Conservation (phyloP, 1,140 invertebrate species). For the roundworm (Caenorhabditis elegans) region DNA sequence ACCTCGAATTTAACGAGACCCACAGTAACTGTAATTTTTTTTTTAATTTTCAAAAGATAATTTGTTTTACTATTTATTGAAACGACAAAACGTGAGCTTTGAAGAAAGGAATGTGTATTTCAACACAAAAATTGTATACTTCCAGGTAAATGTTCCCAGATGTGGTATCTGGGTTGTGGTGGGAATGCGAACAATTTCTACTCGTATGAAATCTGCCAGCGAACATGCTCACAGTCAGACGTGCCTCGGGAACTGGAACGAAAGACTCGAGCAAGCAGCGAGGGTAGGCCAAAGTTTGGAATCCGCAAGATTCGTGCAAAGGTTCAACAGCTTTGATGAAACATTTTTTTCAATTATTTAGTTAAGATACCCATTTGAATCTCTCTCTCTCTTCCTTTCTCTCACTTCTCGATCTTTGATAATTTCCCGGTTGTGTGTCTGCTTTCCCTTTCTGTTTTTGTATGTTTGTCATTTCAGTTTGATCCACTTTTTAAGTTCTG, state of each 20-base stretch:
- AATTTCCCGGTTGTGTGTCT: neutral
- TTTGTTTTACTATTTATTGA: no score
- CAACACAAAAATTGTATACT: no score
- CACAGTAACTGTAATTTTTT: no score
- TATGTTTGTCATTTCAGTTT: slow-evolving; percentile 30
- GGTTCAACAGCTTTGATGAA: neutral
- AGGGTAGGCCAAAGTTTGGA: slow-evolving; percentile 38
- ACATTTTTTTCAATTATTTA: no score
- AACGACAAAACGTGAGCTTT: no score
- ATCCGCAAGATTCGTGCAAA: neutral
- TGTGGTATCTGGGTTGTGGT: slow-evolving; percentile 62
- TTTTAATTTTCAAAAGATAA: no score
- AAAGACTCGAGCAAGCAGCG: slow-evolving; percentile 24
- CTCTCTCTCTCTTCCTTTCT: neutral
- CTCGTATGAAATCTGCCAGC: slow-evolving; percentile 48
- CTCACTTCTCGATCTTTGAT: neutral
- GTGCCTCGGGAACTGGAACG: neutral
- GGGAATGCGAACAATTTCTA: slow-evolving; percentile 58
- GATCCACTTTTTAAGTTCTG: neutral
- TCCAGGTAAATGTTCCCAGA: slow-evolving; percentile 53
- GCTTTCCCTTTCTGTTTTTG: neutral
- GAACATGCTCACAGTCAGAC: slow-evolving; percentile 43
- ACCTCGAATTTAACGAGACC: no score
- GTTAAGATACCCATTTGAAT: no score
- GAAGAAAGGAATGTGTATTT: no score